Percentiles rank a stretch among this genome's conserved stretches.
Evolutionary conservation across 2,113 vertebrate genomes (phyloP).

Genomic region (Charadrius vociferus): DNA sequence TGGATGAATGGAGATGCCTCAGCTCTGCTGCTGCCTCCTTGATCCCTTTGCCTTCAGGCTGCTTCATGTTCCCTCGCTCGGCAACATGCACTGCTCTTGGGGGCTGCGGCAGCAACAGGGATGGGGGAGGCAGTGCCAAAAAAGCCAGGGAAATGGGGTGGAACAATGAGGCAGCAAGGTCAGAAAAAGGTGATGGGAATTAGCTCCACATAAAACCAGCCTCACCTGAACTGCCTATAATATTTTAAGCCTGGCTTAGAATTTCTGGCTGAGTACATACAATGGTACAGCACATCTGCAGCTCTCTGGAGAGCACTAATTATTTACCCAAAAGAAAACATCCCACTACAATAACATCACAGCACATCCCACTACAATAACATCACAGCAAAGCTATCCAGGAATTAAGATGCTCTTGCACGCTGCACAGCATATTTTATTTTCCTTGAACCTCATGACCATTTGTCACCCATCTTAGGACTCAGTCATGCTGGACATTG

Average conservation of each 20-base stretch:
- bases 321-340: conserved; percentile 44
- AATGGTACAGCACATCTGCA: not conserved
- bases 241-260: not conserved
- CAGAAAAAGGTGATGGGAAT: not conserved
- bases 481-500: not conserved
- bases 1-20: not conserved
- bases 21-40: not conserved
- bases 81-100: accelerated
- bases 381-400: not conserved
- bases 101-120: not conserved
- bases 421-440: not conserved
- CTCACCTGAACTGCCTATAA: not conserved
- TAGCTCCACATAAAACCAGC: not conserved
- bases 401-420: conserved; percentile 12
- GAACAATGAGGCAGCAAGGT: not conserved
- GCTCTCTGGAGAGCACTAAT: not conserved
- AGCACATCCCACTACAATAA: not conserved
- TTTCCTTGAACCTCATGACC: not conserved
- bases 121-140: not conserved
- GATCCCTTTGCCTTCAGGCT: not conserved
- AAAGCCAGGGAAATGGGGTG: not conserved
- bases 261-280: not conserved
- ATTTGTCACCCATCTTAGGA: not conserved
- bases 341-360: not conserved
- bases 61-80: not conserved